Base-by-base conservation (phyloP, 2,113 vertebrate species). In the Salvelinus fontinalis region DNA sequence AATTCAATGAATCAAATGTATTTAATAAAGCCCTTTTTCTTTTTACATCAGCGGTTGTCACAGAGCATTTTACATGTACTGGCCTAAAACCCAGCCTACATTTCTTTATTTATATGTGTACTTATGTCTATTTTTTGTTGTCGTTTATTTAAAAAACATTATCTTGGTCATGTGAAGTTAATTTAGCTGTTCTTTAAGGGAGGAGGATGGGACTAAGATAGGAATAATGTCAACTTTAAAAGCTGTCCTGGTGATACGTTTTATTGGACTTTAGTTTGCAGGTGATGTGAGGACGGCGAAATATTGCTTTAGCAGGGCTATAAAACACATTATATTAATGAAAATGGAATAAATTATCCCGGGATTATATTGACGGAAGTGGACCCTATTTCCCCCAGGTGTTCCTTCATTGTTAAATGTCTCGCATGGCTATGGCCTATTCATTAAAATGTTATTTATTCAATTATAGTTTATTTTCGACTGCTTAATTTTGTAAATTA, bases 281-380 rank as follows among this genome's bases (percentile, higher is more conserved):
- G 79, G 83, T 82, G 54, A 87, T 80, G 73, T 85, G 81, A 85
- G 75, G 79, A 70, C 39, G 34, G 76, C 75, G 79, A 87, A 84
- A 86, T 83, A 85, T 87, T 91, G 83, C 83, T 83, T 77, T 82
- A 70, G 75, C 75, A 69, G 70, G 79, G 82, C 82, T 82, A 91
- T 92, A 91, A 92, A 92, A 83, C 74, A 81, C 88, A 92, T 93
- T 93, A 90, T 81, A 84, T 89, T 89, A 92, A 94, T 93, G 87
- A 91, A 93, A 90, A 92, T 81, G 80, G 74, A 75, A 77, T 44
- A 44, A 11, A 11, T 44, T 9, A 11, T 44, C 2, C 39, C 79
- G 80, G 75, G 78, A 79, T 67, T 79, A 84, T 82, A 65, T 82
- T 87, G 78, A 44, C 9, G 39, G 39, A 88, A 91, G 79, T 80